Evolutionary conservation across 1,140 invertebrate species (phyloP), one percentile per base, ranked within the genome.

Genomic region (Teleogryllus occipitalis): DNA sequence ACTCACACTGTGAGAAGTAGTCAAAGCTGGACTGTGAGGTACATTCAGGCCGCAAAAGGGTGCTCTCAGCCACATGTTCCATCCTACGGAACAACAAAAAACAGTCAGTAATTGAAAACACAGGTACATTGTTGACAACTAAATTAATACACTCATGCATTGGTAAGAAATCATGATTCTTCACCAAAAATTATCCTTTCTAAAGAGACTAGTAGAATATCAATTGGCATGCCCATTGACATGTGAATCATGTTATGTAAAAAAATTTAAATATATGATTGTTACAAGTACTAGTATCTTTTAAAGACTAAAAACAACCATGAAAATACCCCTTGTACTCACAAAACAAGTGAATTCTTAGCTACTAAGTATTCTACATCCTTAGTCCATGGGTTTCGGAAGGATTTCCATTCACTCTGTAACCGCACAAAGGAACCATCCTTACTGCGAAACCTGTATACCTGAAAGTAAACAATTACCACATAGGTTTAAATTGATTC

Each of bases 351-450:
- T 0, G 90, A 93, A 86, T 96, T 96, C 85, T 95, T 95, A 0
- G 94, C 92, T 81, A 96, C 92, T 76, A 97, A 88, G 84, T 93
- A 96, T 83, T 97, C 96, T 80, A 96, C 91, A 83, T 97, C 95
- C 87, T 95, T 96, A 10, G 95, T 97, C 95, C 95, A 97, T 0
- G 95, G 95, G 87, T 97, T 97, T 84, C 90, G 90, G 84, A 97
- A 97, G 0, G 93, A 92, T 81, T 93, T 95, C 93, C 95, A 96
- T 83, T 93, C 92, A 81, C 94, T 96, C 82, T 94, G 92, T 18
- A 97, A 85, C 39, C 89, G 89, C 3, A 95, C 89, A 83, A 91
- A 94, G 46, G 88, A 88, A 48, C 93, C 92, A 82, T 92, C 91
- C 86, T 96, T 96, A 21, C 90, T 91, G 54, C 93, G 88, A 87